Evolutionary conservation across 2,888 invertebrate genomes (phyloP).

Genomic region (Bugula neritina): DNA sequence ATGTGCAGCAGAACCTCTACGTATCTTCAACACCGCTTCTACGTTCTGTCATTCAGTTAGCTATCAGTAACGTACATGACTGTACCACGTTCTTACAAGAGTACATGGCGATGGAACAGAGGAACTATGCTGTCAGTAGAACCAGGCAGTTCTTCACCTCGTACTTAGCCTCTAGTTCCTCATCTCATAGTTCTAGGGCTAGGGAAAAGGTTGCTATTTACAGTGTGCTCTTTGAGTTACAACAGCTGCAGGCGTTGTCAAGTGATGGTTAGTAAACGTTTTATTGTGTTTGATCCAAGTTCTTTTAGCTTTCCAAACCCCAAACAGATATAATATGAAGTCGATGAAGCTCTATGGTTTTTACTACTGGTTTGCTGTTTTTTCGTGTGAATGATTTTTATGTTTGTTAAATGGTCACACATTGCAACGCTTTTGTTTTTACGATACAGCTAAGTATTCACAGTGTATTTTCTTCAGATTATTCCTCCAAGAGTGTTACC

Average conservation of each 20-base stretch:
- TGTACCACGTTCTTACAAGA: not conserved
- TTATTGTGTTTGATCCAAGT: too few species aligned
- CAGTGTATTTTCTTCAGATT: not conserved
- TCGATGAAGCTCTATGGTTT: too few species aligned
- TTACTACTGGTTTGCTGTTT: too few species aligned
- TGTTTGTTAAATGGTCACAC: too few species aligned
- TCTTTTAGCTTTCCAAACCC: too few species aligned
- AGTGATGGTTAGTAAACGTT: not conserved
- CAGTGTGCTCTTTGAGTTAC: not conserved
- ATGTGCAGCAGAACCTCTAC: not conserved
- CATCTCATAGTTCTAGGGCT: not conserved
- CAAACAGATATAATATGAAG: too few species aligned
- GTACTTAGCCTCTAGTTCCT: not conserved
- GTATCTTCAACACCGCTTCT: not conserved
- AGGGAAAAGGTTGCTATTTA: not conserved
- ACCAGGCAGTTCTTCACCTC: conserved; percentile 16
- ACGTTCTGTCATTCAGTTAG: not conserved
- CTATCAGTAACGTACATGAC: not conserved
- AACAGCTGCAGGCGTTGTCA: not conserved
- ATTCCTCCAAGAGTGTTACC: not conserved
- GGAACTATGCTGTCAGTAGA: not conserved
- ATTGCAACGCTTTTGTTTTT: too few species aligned
- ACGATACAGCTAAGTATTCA: too few species aligned
- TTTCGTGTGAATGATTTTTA: too few species aligned
- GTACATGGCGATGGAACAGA: not conserved